Conservation (phyloP, 2,797 vertebrate genomes). For the Rhinichthys osculus region DNA sequence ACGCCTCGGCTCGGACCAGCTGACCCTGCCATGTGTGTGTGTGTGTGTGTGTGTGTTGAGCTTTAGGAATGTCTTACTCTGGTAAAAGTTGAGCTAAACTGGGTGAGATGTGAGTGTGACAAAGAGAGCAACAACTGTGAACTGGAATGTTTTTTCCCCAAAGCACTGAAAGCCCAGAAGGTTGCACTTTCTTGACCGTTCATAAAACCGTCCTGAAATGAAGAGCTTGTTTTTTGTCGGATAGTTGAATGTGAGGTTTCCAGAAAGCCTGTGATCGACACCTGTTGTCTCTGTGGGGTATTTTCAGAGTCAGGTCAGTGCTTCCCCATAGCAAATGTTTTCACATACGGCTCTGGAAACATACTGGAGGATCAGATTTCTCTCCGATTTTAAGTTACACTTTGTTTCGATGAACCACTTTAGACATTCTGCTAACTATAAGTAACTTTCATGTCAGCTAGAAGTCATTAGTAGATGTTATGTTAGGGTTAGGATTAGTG, state of each 20-base stretch:
- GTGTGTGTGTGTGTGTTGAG: conserved; percentile 23
- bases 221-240: neutral
- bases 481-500: no score
- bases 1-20: neutral
- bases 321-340: conserved; percentile 48
- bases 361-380: neutral
- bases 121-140: conserved; percentile 23
- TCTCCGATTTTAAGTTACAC: neutral
- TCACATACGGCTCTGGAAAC: conserved; percentile 21
- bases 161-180: neutral
- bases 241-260: neutral
- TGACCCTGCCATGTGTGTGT: conserved; percentile 47
- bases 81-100: conserved; percentile 32
- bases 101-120: conserved; percentile 48
- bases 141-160: conserved; percentile 29
- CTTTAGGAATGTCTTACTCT: conserved; percentile 44
- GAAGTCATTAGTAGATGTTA: neutral
- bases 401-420: neutral
- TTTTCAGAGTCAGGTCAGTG: conserved; percentile 53
- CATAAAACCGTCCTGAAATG: neutral
- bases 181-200: neutral
- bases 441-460: neutral
- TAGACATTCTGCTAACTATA: neutral
- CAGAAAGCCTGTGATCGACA: conserved; percentile 8
- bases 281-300: conserved; percentile 40